phyloP scores from a whole-genome alignment of 2,113 vertebrate genomes.

The Toxotes jaculatrix region DNA sequence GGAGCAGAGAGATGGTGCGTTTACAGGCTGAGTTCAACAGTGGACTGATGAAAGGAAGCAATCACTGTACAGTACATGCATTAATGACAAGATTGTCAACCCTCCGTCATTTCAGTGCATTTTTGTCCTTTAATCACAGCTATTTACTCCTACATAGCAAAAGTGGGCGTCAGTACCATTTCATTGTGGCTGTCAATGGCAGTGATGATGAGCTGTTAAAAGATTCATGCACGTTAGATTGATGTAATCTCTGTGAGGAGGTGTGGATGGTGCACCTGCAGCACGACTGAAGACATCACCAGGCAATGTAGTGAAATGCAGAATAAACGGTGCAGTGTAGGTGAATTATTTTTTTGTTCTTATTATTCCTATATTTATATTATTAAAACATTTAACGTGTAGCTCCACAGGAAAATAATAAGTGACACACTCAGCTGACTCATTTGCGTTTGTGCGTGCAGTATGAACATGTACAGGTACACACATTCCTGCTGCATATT shows the following conservation, averaged over 20 bases:
- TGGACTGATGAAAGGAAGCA: slow-evolving; percentile 66
- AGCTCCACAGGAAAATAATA: background rate
- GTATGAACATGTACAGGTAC: background rate
- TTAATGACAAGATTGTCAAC: slow-evolving; percentile 46
- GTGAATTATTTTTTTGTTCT: background rate
- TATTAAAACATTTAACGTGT: background rate
- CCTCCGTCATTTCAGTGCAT: slow-evolving; percentile 36
- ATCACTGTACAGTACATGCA: slow-evolving; percentile 45
- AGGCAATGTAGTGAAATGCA: background rate
- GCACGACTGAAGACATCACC: slow-evolving; percentile 7
- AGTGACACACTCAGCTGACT: background rate
- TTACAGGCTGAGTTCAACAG: slow-evolving; percentile 26
- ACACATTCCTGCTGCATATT: background rate
- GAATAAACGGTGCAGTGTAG: background rate
- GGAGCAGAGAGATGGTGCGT: slow-evolving; percentile 19
- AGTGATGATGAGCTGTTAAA: slow-evolving; percentile 41
- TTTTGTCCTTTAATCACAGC: slow-evolving; percentile 48
- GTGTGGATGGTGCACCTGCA: slow-evolving; percentile 27
- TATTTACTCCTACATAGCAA: slow-evolving; percentile 33
- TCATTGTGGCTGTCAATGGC: slow-evolving; percentile 33
- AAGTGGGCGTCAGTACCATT: slow-evolving; percentile 27
- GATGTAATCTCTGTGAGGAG: background rate
- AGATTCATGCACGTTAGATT: slow-evolving; percentile 12
- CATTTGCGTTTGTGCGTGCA: too few relatives aligned
- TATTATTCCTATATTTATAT: background rate